Conservation (phyloP, 1,140 invertebrate species). For the Monomorium pharaonis region DNA sequence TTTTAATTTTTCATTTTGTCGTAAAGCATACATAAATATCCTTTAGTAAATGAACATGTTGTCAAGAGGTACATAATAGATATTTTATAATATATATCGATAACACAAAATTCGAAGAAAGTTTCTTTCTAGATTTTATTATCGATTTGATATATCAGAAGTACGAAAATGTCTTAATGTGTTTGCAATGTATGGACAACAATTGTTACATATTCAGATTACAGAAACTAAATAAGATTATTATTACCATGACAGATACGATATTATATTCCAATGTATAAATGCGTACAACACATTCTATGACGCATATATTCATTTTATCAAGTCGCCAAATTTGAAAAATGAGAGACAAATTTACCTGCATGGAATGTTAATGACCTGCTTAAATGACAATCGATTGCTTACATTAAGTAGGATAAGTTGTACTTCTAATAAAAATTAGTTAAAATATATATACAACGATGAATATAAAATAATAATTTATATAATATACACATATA, state of each 20-base stretch:
- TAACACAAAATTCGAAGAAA: slow-evolving; percentile 10
- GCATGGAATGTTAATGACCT: slow-evolving; percentile 27
- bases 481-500: slow-evolving; percentile 77
- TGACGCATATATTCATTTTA: not conserved
- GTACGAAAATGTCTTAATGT: slow-evolving; percentile 31
- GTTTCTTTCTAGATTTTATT: slow-evolving; percentile 8
- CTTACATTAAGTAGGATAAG: slow-evolving; percentile 71
- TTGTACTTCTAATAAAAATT: slow-evolving; percentile 79
- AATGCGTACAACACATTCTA: not conserved
- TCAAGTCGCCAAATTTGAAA: slow-evolving; percentile 29
- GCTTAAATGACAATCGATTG: slow-evolving; percentile 59
- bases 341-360: slow-evolving; percentile 8
- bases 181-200: not conserved
- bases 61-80: slow-evolving; percentile 1
- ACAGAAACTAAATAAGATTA: slow-evolving; percentile 23
- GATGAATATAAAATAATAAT: slow-evolving; percentile 82
- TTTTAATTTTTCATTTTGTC: slow-evolving; percentile 40
- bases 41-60: slow-evolving; percentile 18
- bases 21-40: slow-evolving; percentile 22
- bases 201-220: not conserved
- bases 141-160: slow-evolving; percentile 25
- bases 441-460: slow-evolving; percentile 82
- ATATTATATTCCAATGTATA: not conserved
- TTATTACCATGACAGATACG: not conserved
- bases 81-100: slow-evolving; percentile 30